Conservation (phyloP, 2,888 invertebrate genomes). For the Patella caerulea region DNA sequence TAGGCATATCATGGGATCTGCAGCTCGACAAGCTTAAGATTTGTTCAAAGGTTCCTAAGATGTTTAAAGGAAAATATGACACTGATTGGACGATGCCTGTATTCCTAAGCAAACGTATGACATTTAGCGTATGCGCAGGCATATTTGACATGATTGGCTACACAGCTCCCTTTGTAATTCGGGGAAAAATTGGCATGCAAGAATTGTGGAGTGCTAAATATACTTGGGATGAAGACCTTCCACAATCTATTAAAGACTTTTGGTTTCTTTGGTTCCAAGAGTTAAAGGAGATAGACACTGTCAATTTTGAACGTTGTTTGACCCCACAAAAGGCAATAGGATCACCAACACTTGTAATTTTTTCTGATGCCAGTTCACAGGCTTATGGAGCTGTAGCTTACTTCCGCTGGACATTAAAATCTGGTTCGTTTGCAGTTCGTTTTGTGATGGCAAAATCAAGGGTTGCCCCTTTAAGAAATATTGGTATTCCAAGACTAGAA, state of each 20-base stretch:
- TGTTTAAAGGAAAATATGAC: background rate
- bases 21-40: background rate
- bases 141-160: background rate
- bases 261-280: background rate
- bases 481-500: background rate
- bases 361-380: background rate
- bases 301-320: background rate
- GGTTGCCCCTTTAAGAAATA: background rate
- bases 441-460: background rate
- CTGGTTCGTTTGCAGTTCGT: background rate
- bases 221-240: background rate
- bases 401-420: background rate
- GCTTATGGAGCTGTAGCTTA: background rate
- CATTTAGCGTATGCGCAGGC: constrained; percentile 1
- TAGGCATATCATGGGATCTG: background rate
- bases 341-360: background rate
- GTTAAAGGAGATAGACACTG: background rate
- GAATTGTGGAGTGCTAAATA: constrained; percentile 1
- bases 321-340: background rate
- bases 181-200: background rate
- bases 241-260: background rate
- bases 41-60: background rate
- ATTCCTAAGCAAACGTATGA: background rate
- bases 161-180: background rate
- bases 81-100: background rate